Conservation (phyloP, 2,113 vertebrate genomes). For the Neodon shergylaensis region DNA sequence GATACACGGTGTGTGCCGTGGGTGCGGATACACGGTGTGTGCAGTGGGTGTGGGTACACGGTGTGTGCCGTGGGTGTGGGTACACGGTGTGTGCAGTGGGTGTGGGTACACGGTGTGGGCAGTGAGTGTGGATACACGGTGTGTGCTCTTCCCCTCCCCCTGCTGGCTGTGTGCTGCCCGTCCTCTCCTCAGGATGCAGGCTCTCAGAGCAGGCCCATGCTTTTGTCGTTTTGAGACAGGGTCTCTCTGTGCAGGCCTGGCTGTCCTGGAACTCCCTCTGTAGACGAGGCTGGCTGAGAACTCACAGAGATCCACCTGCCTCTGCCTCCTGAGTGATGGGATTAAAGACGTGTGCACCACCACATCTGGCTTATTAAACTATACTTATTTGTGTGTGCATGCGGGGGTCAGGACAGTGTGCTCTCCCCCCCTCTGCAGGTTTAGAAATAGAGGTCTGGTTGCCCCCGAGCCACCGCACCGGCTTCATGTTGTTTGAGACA, state of each 20-base stretch:
- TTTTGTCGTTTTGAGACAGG: background rate
- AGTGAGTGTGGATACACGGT: background rate
- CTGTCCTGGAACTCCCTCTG: background rate
- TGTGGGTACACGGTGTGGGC: background rate
- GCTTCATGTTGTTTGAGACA: too few species aligned
- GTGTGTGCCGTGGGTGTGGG: too few species aligned
- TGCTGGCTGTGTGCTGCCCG: background rate
- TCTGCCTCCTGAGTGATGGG: background rate
- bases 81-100: background rate
- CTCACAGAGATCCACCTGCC: background rate
- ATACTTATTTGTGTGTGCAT: too few species aligned
- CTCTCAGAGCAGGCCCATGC: background rate
- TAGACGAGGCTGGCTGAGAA: background rate
- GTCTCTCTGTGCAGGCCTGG: background rate
- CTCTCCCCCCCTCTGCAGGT: background rate
- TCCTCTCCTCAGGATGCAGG: background rate
- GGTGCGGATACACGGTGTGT: background rate
- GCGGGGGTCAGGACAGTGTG: too few species aligned
- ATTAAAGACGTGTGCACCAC: background rate
- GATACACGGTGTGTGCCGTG: background rate
- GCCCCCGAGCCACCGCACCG: too few species aligned
- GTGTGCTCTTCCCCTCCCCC: too few species aligned
- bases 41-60: background rate
- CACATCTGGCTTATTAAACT: too few species aligned
- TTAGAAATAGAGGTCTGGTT: background rate